Evolutionary conservation across 2,113 vertebrate genomes (phyloP).

Genomic region (Cavia aperea): DNA sequence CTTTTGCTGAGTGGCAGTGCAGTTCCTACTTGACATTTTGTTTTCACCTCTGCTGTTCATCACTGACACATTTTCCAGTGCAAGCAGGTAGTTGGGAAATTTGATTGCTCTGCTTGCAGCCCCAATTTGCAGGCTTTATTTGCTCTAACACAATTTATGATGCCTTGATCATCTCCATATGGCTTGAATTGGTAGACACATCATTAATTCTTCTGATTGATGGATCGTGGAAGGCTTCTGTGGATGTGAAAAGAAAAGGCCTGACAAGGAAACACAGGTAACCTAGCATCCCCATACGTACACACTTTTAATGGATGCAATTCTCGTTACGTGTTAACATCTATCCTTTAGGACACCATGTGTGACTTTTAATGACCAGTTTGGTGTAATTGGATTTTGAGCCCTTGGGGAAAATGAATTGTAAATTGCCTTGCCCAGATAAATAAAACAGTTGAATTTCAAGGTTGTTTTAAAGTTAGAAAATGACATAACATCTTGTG

Average conservation of each 20-base stretch:
- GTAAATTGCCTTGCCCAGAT: background rate
- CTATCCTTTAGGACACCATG: conserved; percentile 28
- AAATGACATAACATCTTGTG: background rate
- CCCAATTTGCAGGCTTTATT: conserved; percentile 44
- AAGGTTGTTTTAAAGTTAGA: conserved; percentile 25
- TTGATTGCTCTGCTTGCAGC: conserved; percentile 1
- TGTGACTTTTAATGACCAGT: conserved; percentile 52
- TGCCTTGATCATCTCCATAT: conserved; percentile 49
- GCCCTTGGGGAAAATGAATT: conserved; percentile 32
- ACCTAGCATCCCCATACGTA: background rate
- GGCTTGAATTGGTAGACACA: conserved; percentile 37
- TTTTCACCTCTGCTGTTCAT: background rate
- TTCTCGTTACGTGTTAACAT: conserved; percentile 37
- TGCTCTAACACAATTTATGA: conserved; percentile 50
- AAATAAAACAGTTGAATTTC: background rate
- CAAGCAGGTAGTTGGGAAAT: conserved; percentile 39
- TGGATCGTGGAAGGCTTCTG: conserved; percentile 18
- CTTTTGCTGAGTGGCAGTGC: background rate
- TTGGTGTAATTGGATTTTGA: conserved; percentile 47
- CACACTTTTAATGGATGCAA: conserved; percentile 2
- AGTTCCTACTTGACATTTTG: background rate
- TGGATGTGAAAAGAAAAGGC: background rate
- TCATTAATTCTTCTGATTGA: conserved; percentile 59
- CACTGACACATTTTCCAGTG: background rate
- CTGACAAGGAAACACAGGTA: conserved; percentile 31